phyloP scores from a whole-genome alignment of 35 echinoderm and acorn worm genomes.

The Holothuria glaberrima region DNA sequence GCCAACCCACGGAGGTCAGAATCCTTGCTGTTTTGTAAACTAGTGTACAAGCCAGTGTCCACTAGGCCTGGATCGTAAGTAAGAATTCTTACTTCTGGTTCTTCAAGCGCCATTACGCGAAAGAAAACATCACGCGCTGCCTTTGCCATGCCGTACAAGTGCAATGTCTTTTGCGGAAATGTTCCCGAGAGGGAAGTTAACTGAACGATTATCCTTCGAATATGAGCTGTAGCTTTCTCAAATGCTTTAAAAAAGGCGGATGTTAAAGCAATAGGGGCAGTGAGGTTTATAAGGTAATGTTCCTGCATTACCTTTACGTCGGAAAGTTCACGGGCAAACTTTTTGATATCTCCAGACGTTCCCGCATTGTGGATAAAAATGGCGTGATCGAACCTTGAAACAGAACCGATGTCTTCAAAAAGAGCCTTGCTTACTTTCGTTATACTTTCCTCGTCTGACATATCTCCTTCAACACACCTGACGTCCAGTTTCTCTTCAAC shows the following conservation, averaged over 20 bases:
- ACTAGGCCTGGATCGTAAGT: conserved; percentile 72
- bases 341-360: background rate
- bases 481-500: background rate
- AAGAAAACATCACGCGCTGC: conserved; percentile 71
- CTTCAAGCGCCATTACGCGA: conserved; percentile 61
- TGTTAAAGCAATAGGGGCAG: conserved; percentile 34
- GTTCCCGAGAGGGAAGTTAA: background rate
- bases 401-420: background rate
- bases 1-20: background rate
- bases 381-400: background rate
- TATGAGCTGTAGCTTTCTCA: background rate
- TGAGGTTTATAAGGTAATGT: conserved; percentile 14
- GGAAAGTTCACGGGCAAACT: conserved; percentile 14
- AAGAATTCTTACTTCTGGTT: conserved; percentile 64
- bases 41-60: conserved; percentile 52
- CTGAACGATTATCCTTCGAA: conserved; percentile 59
- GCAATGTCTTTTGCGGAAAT: conserved; percentile 30
- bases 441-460: background rate
- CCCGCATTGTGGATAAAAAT: background rate
- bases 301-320: conserved; percentile 57
- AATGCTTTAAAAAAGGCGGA: conserved; percentile 53
- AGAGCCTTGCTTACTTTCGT: background rate
- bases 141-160: conserved; percentile 60
- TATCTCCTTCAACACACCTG: conserved; percentile 3
- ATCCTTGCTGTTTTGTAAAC: conserved; percentile 26